Percentiles rank a stretch among this genome's conserved stretches.
Evolutionary conservation across 2,888 invertebrate species (phyloP).

Genomic region (Ypsolopha sequella): DNA sequence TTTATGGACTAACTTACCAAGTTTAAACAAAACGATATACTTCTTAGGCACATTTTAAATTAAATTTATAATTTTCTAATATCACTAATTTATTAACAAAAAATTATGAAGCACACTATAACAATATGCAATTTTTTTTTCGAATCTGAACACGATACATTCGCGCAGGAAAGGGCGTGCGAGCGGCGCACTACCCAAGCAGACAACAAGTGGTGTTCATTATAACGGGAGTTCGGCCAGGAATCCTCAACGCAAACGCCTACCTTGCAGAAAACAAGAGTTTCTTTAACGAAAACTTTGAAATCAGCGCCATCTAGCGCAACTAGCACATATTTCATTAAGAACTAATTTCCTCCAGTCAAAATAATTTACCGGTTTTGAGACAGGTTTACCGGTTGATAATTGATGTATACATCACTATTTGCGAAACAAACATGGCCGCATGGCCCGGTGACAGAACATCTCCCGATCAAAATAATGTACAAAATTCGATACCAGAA

Average conservation of each 20-base stretch:
- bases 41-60: slow-evolving; percentile 58
- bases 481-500: slow-evolving; percentile 14
- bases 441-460: slow-evolving; percentile 47
- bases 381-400: slow-evolving; percentile 1
- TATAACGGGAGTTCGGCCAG: slow-evolving; percentile 67
- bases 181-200: slow-evolving; percentile 66
- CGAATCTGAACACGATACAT: slow-evolving; percentile 58
- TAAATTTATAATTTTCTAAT: slow-evolving; percentile 23
- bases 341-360: not conserved
- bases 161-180: slow-evolving; percentile 64
- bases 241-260: slow-evolving; percentile 45
- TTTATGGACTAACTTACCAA: slow-evolving; percentile 50
- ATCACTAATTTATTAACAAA: slow-evolving; percentile 28
- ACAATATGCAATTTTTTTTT: slow-evolving; percentile 41
- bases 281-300: not conserved
- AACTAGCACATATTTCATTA: not conserved
- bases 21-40: slow-evolving; percentile 35
- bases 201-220: slow-evolving; percentile 60
- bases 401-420: slow-evolving; percentile 18
- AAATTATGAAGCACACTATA: slow-evolving; percentile 35
- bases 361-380: slow-evolving; percentile 15
- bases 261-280: slow-evolving; percentile 12
- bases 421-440: slow-evolving; percentile 45
- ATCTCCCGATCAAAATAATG: slow-evolving; percentile 21
- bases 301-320: slow-evolving; percentile 40